Evolutionary conservation across 2,797 vertebrate genomes (phyloP).

Genomic region (Gymnocypris eckloni): DNA sequence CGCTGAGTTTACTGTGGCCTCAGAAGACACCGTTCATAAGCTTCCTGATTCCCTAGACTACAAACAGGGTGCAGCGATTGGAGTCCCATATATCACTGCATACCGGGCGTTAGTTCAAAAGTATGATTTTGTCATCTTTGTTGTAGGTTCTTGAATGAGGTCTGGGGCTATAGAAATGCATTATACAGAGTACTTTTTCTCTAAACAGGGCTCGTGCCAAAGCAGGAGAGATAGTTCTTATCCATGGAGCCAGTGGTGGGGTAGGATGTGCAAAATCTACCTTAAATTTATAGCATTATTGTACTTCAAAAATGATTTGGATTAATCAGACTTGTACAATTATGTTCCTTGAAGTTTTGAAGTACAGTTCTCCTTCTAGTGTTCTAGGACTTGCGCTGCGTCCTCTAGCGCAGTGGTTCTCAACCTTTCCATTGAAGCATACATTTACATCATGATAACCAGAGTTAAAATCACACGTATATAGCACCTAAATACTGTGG

Average conservation of each 20-base stretch:
- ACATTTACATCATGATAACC: no score
- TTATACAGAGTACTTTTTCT: slow-evolving; percentile 42
- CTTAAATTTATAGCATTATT: not conserved
- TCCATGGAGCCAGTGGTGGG: slow-evolving; percentile 95
- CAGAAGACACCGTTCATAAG: slow-evolving; percentile 76
- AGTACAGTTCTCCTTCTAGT: not conserved
- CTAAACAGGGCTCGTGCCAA: slow-evolving; percentile 79
- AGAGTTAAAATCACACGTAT: no score
- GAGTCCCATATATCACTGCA: slow-evolving; percentile 91
- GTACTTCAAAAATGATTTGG: not conserved
- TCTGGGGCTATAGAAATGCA: not conserved
- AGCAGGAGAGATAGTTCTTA: slow-evolving; percentile 85
- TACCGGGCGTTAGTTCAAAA: slow-evolving; percentile 89
- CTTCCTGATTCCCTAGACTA: slow-evolving; percentile 83
- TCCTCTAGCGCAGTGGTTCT: not conserved
- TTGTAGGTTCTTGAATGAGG: not conserved
- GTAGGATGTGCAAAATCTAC: slow-evolving; percentile 73
- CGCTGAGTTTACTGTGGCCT: slow-evolving; percentile 85
- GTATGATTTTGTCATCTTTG: slow-evolving; percentile 73
- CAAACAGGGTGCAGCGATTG: slow-evolving; percentile 87
- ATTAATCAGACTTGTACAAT: not conserved
- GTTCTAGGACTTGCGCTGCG: not conserved
- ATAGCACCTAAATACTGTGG: no score
- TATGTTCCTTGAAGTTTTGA: not conserved
- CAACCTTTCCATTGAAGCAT: no score